phyloP scores from a whole-genome alignment of 2,797 vertebrate species.

The Pipistrellus kuhlii region DNA sequence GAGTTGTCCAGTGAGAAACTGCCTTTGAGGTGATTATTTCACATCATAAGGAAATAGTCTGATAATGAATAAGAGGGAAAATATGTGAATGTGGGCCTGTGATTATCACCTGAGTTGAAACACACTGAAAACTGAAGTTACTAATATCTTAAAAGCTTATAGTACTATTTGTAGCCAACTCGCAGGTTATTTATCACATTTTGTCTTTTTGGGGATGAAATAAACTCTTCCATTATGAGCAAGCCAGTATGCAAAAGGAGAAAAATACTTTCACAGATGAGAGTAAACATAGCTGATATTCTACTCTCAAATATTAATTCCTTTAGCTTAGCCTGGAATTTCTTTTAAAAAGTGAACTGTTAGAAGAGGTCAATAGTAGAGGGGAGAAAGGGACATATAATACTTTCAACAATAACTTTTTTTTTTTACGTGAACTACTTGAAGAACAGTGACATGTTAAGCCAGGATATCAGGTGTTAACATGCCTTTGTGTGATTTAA shows the following conservation, averaged over 20 bases:
- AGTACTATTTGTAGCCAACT: background rate
- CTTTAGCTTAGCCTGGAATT: background rate
- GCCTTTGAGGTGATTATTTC: background rate
- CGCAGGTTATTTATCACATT: background rate
- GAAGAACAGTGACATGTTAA: background rate
- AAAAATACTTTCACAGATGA: background rate
- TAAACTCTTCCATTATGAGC: background rate
- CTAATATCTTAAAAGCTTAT: background rate
- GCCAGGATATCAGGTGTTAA: background rate
- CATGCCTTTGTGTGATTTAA: background rate
- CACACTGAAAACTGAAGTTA: background rate
- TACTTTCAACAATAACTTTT: too few species aligned
- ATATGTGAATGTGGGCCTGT: background rate
- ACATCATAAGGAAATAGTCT: background rate
- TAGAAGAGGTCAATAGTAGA: too few species aligned
- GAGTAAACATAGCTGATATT: background rate
- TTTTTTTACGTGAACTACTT: background rate
- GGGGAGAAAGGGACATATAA: too few species aligned
- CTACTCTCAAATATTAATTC: background rate
- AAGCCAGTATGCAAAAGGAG: background rate
- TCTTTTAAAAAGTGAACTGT: background rate
- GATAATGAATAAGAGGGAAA: slow-evolving; percentile 31
- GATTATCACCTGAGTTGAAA: slow-evolving; percentile 20
- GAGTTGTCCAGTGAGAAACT: background rate
- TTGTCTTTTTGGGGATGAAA: background rate